Percentiles rank a stretch among this genome's conserved stretches.
These are phyloP conservation scores for Perizoma flavofasciatum DNA, from an alignment of 2,888 invertebrate species.

Conservation along the genomic window DNA sequence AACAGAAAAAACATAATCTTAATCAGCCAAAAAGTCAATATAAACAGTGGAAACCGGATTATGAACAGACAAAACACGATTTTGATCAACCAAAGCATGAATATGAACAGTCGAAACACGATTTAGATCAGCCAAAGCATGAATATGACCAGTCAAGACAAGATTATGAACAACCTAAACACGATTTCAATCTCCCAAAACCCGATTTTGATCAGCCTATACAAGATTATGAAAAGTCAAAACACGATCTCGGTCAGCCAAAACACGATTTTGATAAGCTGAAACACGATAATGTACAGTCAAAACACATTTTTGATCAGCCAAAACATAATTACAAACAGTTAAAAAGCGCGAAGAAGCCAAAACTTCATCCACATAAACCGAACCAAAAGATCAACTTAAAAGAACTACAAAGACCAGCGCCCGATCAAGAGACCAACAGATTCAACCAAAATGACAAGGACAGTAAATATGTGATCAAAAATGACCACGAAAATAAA, in stretches of 20 bases:
- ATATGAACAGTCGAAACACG: no score
- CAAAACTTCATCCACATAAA: background rate
- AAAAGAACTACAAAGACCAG: background rate
- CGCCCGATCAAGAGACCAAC: background rate
- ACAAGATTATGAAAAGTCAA: background rate
- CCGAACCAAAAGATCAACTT: background rate
- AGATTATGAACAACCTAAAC: no score
- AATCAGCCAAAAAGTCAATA: background rate
- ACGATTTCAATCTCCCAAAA: no score
- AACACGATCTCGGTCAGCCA: background rate
- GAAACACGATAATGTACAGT: background rate
- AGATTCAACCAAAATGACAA: no score
- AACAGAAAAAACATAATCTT: background rate
- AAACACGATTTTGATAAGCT: no score
- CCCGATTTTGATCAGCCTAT: no score
- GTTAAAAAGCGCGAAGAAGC: background rate
- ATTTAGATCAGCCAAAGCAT: no score
- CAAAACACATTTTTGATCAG: background rate
- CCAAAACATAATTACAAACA: background rate
- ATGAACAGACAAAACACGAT: background rate
- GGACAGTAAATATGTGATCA: no score
- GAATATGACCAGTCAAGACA: no score
- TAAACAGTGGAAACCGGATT: background rate
- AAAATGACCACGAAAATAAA: no score
- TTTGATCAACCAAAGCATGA: slow-evolving; percentile 4